phyloP scores from a whole-genome alignment of 1,140 invertebrate genomes.

The Proctacanthus coquilletti region DNA sequence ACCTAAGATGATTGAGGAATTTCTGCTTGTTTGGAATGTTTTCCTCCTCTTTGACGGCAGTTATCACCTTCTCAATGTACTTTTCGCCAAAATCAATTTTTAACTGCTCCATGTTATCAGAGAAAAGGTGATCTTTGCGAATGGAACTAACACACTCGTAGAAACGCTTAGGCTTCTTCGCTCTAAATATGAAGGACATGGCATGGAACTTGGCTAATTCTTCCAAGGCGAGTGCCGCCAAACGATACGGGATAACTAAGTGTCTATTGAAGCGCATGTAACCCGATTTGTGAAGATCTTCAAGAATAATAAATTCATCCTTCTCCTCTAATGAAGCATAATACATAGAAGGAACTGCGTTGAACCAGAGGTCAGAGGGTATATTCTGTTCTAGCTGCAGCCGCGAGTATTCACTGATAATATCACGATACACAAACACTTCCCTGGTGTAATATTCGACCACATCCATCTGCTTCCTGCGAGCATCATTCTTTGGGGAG shows the following conservation, averaged over 20 bases:
- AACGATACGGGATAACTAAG: conserved; percentile 13
- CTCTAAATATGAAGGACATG: conserved; percentile 15
- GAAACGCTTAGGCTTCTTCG: conserved; percentile 9
- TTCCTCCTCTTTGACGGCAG: no score
- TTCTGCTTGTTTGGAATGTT: not conserved
- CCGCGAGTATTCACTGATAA: not conserved
- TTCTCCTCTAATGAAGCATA: conserved; percentile 6
- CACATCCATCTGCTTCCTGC: conserved; percentile 14
- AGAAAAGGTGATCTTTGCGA: conserved; percentile 15
- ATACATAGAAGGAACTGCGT: conserved; percentile 9
- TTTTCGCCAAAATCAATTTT: conserved; percentile 17
- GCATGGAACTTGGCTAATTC: conserved; percentile 15
- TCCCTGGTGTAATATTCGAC: conserved; percentile 15
- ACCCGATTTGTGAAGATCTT: conserved; percentile 10
- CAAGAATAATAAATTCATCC: conserved; percentile 17
- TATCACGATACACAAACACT: conserved; percentile 5
- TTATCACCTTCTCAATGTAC: conserved; percentile 2
- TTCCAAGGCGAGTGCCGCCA: conserved; percentile 11
- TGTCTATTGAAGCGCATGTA: conserved; percentile 10
- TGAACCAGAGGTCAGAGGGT: conserved; percentile 7
- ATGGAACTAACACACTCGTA: conserved; percentile 7
- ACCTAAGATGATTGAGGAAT: not conserved
- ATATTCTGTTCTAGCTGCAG: not conserved
- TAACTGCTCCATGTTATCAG: conserved; percentile 10
- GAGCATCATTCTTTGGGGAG: conserved; percentile 15